Conservation (phyloP, 1,140 invertebrate genomes). For the Pseudomyrmex sp. region DNA sequence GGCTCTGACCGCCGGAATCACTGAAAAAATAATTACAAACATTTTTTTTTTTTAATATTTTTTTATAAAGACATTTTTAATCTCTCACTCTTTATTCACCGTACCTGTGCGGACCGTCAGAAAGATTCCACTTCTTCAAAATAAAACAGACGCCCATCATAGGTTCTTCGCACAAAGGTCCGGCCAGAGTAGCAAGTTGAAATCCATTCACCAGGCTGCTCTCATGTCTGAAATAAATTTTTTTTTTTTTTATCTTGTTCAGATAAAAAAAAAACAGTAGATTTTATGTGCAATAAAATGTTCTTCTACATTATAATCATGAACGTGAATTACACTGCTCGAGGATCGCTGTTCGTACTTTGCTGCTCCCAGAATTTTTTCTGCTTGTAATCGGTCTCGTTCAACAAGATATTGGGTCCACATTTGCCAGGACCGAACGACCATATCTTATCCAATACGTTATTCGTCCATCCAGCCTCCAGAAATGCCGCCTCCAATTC, state of each 20-base stretch:
- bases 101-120: slow-evolving; percentile 83
- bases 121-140: slow-evolving; percentile 92
- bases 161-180: slow-evolving; percentile 97
- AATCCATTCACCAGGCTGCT: slow-evolving; percentile 97
- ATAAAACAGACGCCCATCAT: slow-evolving; percentile 97
- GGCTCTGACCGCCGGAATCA: slow-evolving; percentile 73
- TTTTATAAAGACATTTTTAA: no score
- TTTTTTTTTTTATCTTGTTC: not conserved
- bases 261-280: not conserved
- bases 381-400: slow-evolving; percentile 87
- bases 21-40: slow-evolving; percentile 72
- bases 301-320: not conserved
- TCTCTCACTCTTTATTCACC: not conserved
- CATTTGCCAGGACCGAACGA: slow-evolving; percentile 95
- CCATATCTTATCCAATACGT: slow-evolving; percentile 92
- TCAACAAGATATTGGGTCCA: slow-evolving; percentile 95
- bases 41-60: not conserved
- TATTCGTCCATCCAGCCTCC: slow-evolving; percentile 86
- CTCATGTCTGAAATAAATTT: slow-evolving; percentile 85
- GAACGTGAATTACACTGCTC: slow-evolving; percentile 71
- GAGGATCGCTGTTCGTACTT: slow-evolving; percentile 71
- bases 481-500: slow-evolving; percentile 88
- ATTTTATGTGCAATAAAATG: not conserved
- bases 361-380: slow-evolving; percentile 80
- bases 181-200: slow-evolving; percentile 95